Base-by-base conservation (phyloP, 2,888 invertebrate genomes). In the Erebia aethiops region DNA sequence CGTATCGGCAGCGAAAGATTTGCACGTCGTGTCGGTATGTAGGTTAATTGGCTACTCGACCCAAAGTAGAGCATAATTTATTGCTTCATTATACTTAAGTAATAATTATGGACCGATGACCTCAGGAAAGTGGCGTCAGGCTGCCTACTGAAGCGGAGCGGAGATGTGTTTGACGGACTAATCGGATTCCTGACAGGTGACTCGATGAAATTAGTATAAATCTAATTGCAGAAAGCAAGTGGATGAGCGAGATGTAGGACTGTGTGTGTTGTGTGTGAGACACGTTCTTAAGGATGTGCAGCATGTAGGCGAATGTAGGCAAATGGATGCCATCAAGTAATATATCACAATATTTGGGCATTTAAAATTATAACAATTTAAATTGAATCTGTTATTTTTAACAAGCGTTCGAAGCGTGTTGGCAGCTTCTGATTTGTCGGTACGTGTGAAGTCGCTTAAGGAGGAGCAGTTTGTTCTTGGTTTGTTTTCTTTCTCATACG, bases 401-500 rank as follows among this genome's bases (percentile, higher is more conserved):
- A 2, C 10, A 3, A 54, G 4, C 35, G 35, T 18, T 18, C 1
- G 54, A 16, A 54, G 7, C 54, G 16, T 60, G 60, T 60, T 16
- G 13, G 10, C 43, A 41, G 4, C 60, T 16, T 1, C 60, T 16
- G 41, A 41, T 10, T 41, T 43, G 60, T 60, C 41, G 41, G 41
- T 43, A 16, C 60, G 16, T 60, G 16, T 60, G 11, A 16, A n/a
- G n/a, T 16, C 10, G 60, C 16, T 43, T 60, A 60, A 60, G 9
- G n/a, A 43, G n/a, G 56, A 65, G 35, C 56, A 41, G 43, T 54
- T 65, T 65, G 54, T 65, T 18, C 18, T 65, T 41, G 65, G 54
- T 65, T 54, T 54, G 56, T 65, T 65, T 65, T 43, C 54, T 18
- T 54, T 64, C 65, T n/a, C 11, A 56, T 56, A 43, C 65, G 65